These are phyloP conservation scores for Sebastolobus altivelis DNA, from an alignment of 2,797 vertebrate species.

Conservation along the genomic window DNA sequence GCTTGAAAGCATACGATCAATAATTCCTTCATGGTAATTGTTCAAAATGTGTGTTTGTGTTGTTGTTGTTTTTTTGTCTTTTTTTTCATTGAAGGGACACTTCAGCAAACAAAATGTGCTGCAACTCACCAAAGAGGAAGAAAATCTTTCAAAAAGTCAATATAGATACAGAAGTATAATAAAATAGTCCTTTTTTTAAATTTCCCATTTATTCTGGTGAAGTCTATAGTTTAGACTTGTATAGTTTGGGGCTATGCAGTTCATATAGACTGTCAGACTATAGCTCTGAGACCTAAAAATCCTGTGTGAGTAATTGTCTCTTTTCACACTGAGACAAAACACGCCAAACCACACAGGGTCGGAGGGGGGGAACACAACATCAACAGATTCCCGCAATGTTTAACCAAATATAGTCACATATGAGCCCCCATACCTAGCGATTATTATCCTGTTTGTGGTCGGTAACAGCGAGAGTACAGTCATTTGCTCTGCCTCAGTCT, in stretches of 20 bases:
- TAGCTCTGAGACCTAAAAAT: constrained; percentile 67
- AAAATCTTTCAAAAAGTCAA: constrained; percentile 87
- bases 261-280: constrained; percentile 71
- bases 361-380: constrained; percentile 69
- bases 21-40: constrained; percentile 87
- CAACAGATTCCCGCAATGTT: constrained; percentile 69
- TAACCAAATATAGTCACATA: constrained; percentile 61
- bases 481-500: constrained; percentile 63
- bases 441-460: constrained; percentile 58
- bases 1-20: constrained; percentile 91
- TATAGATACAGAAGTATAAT: constrained; percentile 88
- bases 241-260: constrained; percentile 63
- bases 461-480: constrained; percentile 80
- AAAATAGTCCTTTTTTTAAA: constrained; percentile 85
- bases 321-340: constrained; percentile 79
- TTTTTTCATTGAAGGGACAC: constrained; percentile 81
- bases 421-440: constrained; percentile 40
- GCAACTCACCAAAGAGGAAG: constrained; percentile 86
- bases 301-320: constrained; percentile 69
- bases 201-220: constrained; percentile 68
- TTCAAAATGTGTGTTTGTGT: constrained; percentile 75
- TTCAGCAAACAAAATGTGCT: constrained; percentile 86
- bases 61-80: constrained; percentile 14
- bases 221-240: constrained; percentile 69
- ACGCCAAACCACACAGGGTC: constrained; percentile 65